Evolutionary conservation across 2,113 vertebrate species (phyloP).

Genomic region (Carassius auratus): DNA sequence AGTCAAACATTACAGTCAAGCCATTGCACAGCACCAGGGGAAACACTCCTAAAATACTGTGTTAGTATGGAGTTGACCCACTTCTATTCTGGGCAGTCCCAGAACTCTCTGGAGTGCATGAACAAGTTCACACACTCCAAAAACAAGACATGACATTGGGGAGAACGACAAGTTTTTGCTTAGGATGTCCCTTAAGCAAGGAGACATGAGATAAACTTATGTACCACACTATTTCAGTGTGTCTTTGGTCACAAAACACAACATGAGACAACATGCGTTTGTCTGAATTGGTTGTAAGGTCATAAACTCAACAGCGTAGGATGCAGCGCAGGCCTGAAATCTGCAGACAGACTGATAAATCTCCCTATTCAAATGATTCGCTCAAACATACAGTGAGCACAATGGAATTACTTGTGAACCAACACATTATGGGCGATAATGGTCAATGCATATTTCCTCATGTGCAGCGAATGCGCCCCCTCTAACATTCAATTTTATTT

Average conservation of each 20-base stretch:
- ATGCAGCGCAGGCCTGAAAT: slow-evolving; percentile 3
- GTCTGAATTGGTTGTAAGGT: background rate
- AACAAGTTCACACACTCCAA: slow-evolving; percentile 1
- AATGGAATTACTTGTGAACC: slow-evolving; percentile 68
- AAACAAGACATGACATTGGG: slow-evolving; percentile 5
- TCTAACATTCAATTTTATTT: slow-evolving; percentile 68
- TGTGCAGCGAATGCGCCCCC: slow-evolving; percentile 62
- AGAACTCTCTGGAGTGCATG: slow-evolving; percentile 32
- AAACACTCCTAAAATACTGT: slow-evolving; percentile 44
- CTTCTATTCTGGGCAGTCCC: slow-evolving; percentile 47
- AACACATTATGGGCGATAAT: slow-evolving; percentile 75
- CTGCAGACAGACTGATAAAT: slow-evolving; percentile 52
- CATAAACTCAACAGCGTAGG: slow-evolving; percentile 10
- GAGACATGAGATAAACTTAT: background rate
- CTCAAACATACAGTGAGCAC: slow-evolving; percentile 66
- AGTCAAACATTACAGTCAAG: slow-evolving; percentile 31
- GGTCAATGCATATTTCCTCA: slow-evolving; percentile 75
- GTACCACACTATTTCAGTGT: background rate
- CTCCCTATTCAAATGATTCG: slow-evolving; percentile 57
- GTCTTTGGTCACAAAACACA: background rate
- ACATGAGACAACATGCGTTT: background rate
- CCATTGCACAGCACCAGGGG: slow-evolving; percentile 25
- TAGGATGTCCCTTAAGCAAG: slow-evolving; percentile 1
- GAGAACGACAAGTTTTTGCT: background rate
- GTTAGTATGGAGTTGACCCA: slow-evolving; percentile 21